Evolutionary conservation across 37 sponge, comb jelly and placozoan species (phyloP).

Genomic region (Chondrosia reniformis): DNA sequence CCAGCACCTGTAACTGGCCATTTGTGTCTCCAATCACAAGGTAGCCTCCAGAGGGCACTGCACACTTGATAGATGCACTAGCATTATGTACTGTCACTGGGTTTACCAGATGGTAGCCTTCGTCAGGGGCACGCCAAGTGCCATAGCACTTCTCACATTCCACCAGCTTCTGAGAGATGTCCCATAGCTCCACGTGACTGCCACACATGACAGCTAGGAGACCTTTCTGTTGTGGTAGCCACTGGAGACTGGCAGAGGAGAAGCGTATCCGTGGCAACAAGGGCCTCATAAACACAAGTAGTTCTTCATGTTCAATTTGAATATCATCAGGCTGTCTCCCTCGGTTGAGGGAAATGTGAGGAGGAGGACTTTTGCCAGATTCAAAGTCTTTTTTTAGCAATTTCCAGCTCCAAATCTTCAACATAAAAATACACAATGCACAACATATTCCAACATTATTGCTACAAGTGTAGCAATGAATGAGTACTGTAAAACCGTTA

Average conservation of each 20-base stretch:
- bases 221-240: background rate
- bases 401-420: background rate
- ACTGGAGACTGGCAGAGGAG: background rate
- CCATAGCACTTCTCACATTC: constrained; percentile 9
- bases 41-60: constrained; percentile 11
- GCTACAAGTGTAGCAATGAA: background rate
- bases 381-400: constrained; percentile 15
- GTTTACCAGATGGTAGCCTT: background rate
- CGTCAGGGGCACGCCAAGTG: constrained; percentile 19
- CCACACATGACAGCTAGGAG: background rate
- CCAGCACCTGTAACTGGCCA: constrained; percentile 25
- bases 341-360: constrained; percentile 24
- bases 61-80: background rate
- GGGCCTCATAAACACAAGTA: background rate
- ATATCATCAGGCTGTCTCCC: constrained; percentile 1
- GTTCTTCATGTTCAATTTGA: background rate
- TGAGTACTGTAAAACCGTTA: no score
- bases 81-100: background rate
- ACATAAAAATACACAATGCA: background rate
- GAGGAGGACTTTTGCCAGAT: background rate
- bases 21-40: constrained; percentile 32
- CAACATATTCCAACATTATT: background rate
- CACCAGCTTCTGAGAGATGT: background rate
- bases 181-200: background rate
- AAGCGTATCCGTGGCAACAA: constrained; percentile 16